phyloP scores from a whole-genome alignment of 2,113 vertebrate species.

The Clupea harengus region DNA sequence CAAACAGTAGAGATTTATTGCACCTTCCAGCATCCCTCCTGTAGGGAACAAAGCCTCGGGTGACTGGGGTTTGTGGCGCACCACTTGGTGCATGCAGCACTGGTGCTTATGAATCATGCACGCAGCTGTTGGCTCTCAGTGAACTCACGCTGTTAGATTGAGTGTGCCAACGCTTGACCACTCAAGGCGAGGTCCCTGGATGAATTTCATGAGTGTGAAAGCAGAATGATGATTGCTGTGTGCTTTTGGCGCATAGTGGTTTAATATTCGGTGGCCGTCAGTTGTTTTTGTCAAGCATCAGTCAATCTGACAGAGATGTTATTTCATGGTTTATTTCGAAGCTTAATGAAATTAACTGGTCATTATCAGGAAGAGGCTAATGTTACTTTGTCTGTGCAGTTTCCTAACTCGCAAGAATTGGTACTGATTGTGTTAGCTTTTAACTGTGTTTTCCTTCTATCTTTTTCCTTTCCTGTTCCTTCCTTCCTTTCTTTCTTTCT shows the following conservation, averaged over 20 bases:
- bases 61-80: conserved; percentile 31
- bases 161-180: conserved; percentile 27
- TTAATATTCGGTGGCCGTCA: conserved; percentile 4
- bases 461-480: neutral
- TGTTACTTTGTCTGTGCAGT: neutral
- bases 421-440: neutral
- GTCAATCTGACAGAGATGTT: neutral
- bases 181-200: conserved; percentile 15
- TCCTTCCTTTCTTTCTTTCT: conserved; percentile 15
- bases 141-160: conserved; percentile 32
- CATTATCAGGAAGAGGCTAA: neutral
- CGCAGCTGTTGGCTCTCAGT: conserved; percentile 35
- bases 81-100: conserved; percentile 2
- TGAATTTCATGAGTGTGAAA: conserved; percentile 26
- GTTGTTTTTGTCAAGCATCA: neutral
- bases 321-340: neutral
- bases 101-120: conserved; percentile 45
- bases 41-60: conserved; percentile 31
- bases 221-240: conserved; percentile 12
- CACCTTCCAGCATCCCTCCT: neutral
- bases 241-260: neutral
- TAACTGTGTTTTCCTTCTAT: too few species aligned
- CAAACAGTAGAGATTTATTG: neutral
- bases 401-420: neutral
- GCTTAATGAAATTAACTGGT: neutral